Evolutionary conservation across 2,888 invertebrate species (phyloP), one percentile per base, ranked within the genome.

Genomic region (Drosophila algonquin): DNA sequence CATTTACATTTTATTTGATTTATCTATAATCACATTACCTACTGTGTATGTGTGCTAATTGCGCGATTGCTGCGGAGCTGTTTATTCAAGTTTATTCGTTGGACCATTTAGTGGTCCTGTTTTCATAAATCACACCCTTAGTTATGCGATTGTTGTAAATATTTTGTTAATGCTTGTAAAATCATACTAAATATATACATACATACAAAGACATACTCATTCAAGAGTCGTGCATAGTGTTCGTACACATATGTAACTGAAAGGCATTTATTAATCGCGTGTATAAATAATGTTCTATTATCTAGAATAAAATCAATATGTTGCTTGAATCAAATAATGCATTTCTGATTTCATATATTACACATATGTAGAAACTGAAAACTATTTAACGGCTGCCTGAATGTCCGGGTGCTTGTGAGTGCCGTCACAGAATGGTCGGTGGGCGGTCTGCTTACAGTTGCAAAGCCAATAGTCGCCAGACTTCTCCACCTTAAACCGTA

Each of bases 351-450:
- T 44, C 12, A 54, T 35, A 48, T 30, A 67, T 9, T n/a, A 40
- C 14, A 32, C 44, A 14, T 21, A 21, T 21, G 21, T 21, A 21
- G 21, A 40, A 54, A 45, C 8, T 10, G 50, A 30, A 21, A 59
- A 63, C 83, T 86, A 92, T 90, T 89, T 93, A 16, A 92, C 89
- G 50, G 93, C 93, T 14, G 94, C 93, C 90, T 95, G 95, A 57
- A 97, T 94, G 48, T 95, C 94, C 71, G 94, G 93, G 59, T 93
- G 93, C 90, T 96, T 96, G 92, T 99, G 99, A 10, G 97, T 95
- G 10, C 99, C 99, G 93, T 99, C 99, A 93, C 99, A 99, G 92
- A 98, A 99, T 1, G 99, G 99, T 76, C 97, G 94, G 80, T 97
- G 96, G 55, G 94, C 94, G 0, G 98, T 98, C 90, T 98, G 98